Conservation (phyloP, 2,113 vertebrate genomes). For the Fukomys damarensis region DNA sequence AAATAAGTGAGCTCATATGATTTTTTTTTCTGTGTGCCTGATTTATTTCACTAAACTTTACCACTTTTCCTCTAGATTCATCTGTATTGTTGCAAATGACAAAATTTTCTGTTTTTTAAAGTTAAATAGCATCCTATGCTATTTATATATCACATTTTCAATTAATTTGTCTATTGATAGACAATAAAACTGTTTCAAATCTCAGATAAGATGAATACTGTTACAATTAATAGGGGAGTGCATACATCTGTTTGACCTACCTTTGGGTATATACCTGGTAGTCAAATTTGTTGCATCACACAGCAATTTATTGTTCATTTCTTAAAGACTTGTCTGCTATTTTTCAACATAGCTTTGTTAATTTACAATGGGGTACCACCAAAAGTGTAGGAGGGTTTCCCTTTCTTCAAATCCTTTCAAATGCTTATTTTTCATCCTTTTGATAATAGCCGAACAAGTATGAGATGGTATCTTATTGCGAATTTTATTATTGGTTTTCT, state of each 20-base stretch:
- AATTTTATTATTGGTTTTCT: background rate
- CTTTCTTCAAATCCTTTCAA: background rate
- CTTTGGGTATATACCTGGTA: background rate
- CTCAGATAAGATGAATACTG: background rate
- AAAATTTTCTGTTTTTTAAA: background rate
- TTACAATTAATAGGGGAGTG: background rate
- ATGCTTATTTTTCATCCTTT: background rate
- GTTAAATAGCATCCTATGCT: background rate
- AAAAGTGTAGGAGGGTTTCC: background rate
- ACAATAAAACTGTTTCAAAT: background rate
- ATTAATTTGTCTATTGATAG: background rate
- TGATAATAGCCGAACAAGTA: background rate
- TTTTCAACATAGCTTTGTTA: background rate
- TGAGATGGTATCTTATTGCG: background rate
- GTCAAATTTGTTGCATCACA: background rate
- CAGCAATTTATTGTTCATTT: background rate
- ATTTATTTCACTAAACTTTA: background rate
- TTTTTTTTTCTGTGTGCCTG: background rate
- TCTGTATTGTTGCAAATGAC: background rate
- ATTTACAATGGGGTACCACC: background rate
- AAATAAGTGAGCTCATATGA: background rate
- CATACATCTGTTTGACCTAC: too few relatives aligned
- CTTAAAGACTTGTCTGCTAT: background rate
- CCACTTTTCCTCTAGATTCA: background rate
- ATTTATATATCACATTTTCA: background rate